Evolutionary conservation across 1,140 invertebrate genomes (phyloP).

Genomic region (Notospermus geniculatus): DNA sequence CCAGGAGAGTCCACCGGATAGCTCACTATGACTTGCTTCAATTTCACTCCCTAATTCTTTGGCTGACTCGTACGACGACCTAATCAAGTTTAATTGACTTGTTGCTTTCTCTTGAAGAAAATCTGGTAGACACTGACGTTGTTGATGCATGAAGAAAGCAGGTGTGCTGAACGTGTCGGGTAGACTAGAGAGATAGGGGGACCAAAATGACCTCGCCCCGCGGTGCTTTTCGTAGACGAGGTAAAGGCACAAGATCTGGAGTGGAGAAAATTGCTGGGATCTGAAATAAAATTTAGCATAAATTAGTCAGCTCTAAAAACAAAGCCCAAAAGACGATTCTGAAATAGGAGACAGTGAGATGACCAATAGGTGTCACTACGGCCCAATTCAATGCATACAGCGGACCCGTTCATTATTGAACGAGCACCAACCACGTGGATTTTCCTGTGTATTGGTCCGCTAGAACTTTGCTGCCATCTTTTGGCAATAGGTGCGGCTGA

Average conservation of each 20-base stretch:
- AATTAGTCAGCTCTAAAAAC: too few species aligned
- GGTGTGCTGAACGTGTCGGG: slow-evolving; percentile 59
- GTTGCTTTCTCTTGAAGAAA: slow-evolving; percentile 54
- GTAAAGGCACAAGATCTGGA: slow-evolving; percentile 61
- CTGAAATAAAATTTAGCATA: slow-evolving; percentile 31
- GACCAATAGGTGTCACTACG: background rate
- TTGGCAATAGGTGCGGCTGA: too few species aligned
- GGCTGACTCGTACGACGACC: slow-evolving; percentile 13
- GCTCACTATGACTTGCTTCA: slow-evolving; percentile 23
- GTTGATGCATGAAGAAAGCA: slow-evolving; percentile 33
- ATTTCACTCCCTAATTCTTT: slow-evolving; percentile 12
- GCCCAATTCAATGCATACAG: too few species aligned
- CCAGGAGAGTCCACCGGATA: slow-evolving; percentile 24
- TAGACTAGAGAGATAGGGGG: slow-evolving; percentile 62
- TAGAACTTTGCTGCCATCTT: too few species aligned
- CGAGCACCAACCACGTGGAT: too few species aligned
- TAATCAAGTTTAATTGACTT: slow-evolving; percentile 18
- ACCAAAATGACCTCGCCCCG: slow-evolving; percentile 45
- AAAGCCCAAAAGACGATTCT: slow-evolving; percentile 7
- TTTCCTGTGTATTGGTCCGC: too few species aligned
- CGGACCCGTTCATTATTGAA: too few species aligned
- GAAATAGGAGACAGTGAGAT: background rate
- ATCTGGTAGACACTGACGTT: slow-evolving; percentile 54
- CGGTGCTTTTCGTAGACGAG: slow-evolving; percentile 56
- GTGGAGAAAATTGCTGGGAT: slow-evolving; percentile 26